phyloP scores from a whole-genome alignment of 2,888 invertebrate species.

The Siphlonurus alternatus region DNA sequence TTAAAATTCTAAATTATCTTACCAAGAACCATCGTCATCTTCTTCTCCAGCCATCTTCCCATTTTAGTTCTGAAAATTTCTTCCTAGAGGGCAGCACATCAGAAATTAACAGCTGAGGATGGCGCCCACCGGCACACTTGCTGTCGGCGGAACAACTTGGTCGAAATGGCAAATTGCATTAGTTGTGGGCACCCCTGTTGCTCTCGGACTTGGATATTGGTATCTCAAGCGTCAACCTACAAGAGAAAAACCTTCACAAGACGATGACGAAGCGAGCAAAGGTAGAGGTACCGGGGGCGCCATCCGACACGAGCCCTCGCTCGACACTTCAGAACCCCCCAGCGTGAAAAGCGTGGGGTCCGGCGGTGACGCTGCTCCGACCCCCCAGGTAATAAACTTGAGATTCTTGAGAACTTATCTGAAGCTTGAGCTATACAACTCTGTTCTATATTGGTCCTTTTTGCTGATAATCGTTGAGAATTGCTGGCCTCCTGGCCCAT shows the following conservation, averaged over 20 bases:
- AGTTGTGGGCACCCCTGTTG: conserved; percentile 66
- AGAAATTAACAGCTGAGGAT: neutral
- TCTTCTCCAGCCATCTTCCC: conserved; percentile 3
- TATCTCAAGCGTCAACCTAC: conserved; percentile 35
- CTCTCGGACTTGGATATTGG: conserved; percentile 65
- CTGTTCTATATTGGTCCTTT: too few species aligned
- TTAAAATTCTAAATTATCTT: too few species aligned
- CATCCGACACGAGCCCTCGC: conserved; percentile 24
- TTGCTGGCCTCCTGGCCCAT: too few species aligned
- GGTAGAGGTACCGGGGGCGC: conserved; percentile 33
- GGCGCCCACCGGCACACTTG: conserved; percentile 7
- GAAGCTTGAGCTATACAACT: too few species aligned
- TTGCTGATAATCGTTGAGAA: too few species aligned
- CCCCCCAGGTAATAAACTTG: neutral
- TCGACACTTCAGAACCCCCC: neutral
- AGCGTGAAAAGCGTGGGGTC: neutral
- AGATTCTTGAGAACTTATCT: too few species aligned
- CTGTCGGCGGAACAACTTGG: conserved; percentile 12
- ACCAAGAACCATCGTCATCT: conserved; percentile 1
- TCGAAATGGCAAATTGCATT: conserved; percentile 74
- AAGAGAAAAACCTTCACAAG: conserved; percentile 28
- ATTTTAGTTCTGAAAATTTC: neutral
- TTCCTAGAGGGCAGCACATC: neutral
- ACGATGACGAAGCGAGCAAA: conserved; percentile 21
- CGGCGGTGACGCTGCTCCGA: neutral